Evolutionary conservation across 2,888 invertebrate genomes (phyloP).

Genomic region (Pycnomerus fuliginosus): DNA sequence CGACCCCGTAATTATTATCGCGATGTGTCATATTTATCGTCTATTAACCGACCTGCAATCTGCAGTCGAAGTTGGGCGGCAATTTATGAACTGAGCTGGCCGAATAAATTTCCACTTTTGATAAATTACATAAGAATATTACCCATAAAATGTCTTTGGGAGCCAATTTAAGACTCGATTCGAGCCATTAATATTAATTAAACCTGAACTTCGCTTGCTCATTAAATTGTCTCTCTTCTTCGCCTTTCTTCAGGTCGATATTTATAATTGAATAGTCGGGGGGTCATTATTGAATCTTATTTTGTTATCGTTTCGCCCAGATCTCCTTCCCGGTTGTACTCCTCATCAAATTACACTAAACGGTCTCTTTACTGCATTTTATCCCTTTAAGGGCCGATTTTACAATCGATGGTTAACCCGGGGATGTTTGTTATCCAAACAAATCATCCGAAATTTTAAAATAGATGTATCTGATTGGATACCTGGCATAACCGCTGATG

Average conservation of each 20-base stretch:
- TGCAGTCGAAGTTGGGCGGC: constrained; percentile 13
- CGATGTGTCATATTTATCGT: constrained; percentile 19
- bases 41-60: constrained; percentile 22
- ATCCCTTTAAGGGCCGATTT: no score
- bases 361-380: no score
- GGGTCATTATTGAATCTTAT: constrained; percentile 39
- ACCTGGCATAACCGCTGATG: no score
- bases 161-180: constrained; percentile 39
- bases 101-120: constrained; percentile 25
- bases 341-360: no score
- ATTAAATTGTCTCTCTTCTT: constrained; percentile 34
- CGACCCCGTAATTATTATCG: constrained; percentile 7
- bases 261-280: constrained; percentile 38
- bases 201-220: constrained; percentile 36
- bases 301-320: constrained; percentile 34
- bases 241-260: constrained; percentile 34
- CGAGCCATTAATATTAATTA: constrained; percentile 41
- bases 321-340: no score
- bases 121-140: constrained; percentile 34
- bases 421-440: no score
- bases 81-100: constrained; percentile 20
- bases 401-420: no score
- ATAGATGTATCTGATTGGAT: no score
- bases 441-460: no score
- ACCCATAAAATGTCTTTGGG: constrained; percentile 38